phyloP scores from a whole-genome alignment of 2,797 vertebrate species.

The Schizothorax lantsangensis region DNA sequence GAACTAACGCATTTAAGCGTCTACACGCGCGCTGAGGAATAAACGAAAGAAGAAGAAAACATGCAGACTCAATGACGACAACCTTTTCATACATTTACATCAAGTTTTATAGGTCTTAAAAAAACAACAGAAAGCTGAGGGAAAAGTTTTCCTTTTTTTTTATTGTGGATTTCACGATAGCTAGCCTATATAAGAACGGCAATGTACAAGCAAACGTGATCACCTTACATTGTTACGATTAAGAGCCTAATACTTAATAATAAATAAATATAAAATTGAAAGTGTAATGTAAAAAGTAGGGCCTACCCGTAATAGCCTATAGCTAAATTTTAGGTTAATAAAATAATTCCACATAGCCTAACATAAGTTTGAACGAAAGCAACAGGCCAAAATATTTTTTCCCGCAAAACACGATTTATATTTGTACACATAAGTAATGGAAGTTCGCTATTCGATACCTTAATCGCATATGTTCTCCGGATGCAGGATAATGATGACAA shows the following conservation, averaged over 20 bases:
- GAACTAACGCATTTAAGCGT: not conserved
- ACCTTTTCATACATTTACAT: not conserved
- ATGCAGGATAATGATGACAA: slow-evolving; percentile 73
- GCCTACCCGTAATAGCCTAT: not conserved
- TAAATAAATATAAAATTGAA: not conserved
- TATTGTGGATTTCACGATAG: not conserved
- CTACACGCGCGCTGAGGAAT: not conserved
- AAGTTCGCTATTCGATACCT: slow-evolving; percentile 57
- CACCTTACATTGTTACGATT: not conserved
- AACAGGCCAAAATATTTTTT: not conserved
- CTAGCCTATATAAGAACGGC: not conserved
- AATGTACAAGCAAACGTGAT: not conserved
- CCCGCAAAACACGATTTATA: not conserved
- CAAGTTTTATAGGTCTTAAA: not conserved
- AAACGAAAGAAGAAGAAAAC: not conserved
- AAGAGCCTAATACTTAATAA: not conserved
- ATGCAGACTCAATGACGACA: not conserved
- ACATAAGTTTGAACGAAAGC: not conserved
- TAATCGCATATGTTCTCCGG: slow-evolving; percentile 62
- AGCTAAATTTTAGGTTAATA: not conserved
- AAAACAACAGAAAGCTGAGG: not conserved
- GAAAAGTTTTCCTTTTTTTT: not conserved
- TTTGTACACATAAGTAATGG: slow-evolving; percentile 28
- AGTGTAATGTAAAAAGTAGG: not conserved
- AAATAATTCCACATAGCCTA: not conserved